These are phyloP conservation scores for Tokudaia muenninki DNA, from an alignment of 2,797 vertebrate genomes.

Conservation along the genomic window DNA sequence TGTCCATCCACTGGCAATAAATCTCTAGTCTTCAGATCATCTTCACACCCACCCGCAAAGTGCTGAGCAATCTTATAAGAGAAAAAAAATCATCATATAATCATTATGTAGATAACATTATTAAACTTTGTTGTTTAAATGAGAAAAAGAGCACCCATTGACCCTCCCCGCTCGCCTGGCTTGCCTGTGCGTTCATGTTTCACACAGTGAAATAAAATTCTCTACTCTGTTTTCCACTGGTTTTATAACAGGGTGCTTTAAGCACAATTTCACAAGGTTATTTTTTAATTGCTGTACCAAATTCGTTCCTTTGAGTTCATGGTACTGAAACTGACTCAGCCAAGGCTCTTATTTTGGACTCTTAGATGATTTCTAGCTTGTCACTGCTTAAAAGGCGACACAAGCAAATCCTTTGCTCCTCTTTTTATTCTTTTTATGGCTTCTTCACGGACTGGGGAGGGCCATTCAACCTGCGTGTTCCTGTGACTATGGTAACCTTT, in stretches of 20 bases:
- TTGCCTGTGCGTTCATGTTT: not conserved
- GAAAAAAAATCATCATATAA: not conserved
- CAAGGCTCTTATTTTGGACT: not conserved
- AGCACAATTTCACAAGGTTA: not conserved
- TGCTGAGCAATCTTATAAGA: not conserved
- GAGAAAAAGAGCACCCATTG: not conserved
- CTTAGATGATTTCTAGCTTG: slow-evolving; percentile 39
- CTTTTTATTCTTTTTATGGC: not conserved
- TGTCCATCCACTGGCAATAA: not conserved
- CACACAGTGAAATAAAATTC: not conserved
- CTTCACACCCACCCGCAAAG: not conserved
- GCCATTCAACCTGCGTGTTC: not conserved
- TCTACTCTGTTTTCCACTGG: not conserved
- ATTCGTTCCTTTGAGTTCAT: slow-evolving; percentile 17
- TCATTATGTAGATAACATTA: slow-evolving; percentile 26
- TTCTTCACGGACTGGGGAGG: not conserved
- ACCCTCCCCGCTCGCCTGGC: not conserved
- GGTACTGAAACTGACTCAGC: not conserved
- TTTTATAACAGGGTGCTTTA: not conserved
- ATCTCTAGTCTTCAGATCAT: not conserved
- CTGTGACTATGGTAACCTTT: slow-evolving; percentile 1
- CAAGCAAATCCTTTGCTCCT: not conserved
- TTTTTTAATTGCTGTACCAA: slow-evolving; percentile 40
- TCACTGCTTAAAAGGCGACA: slow-evolving; percentile 33
- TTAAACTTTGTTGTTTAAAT: not conserved